Conservation (phyloP, 2,113 vertebrate species). For the Sclerurus mexicanus region DNA sequence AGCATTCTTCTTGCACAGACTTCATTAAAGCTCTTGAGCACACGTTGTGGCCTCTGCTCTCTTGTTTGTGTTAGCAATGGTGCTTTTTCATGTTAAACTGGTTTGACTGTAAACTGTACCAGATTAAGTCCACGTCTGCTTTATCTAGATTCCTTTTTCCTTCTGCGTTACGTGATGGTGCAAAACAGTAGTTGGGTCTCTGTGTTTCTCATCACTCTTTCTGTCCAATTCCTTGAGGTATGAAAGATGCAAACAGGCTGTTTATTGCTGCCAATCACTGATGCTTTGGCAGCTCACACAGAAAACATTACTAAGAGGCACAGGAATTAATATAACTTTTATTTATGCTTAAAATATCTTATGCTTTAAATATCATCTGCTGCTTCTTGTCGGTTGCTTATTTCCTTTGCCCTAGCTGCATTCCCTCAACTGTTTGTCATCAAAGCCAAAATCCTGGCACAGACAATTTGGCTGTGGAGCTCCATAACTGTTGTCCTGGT, state of each 20-base stretch:
- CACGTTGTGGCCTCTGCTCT: background rate
- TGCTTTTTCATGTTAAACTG: slow-evolving; percentile 37
- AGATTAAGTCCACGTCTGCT: background rate
- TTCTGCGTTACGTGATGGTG: background rate
- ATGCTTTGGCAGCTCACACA: background rate
- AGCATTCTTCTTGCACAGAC: background rate
- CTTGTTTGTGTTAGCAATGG: slow-evolving; percentile 6
- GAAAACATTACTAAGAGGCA: background rate
- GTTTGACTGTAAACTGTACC: background rate
- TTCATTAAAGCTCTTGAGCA: background rate
- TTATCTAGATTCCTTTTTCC: background rate
- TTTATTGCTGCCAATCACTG: background rate
- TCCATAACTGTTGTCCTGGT: background rate
- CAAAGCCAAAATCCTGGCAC: background rate
- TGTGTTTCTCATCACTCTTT: background rate
- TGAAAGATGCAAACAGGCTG: background rate
- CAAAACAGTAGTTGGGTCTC: background rate
- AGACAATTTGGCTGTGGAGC: accelerated
- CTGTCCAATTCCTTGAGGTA: background rate
- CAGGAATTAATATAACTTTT: background rate
- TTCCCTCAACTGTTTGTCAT: background rate
- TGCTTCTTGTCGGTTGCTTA: background rate
- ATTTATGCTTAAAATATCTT: background rate
- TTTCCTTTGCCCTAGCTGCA: background rate
- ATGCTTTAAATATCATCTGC: background rate